Conservation (phyloP, 2,888 invertebrate genomes). For the Ceraclea dissimilis region DNA sequence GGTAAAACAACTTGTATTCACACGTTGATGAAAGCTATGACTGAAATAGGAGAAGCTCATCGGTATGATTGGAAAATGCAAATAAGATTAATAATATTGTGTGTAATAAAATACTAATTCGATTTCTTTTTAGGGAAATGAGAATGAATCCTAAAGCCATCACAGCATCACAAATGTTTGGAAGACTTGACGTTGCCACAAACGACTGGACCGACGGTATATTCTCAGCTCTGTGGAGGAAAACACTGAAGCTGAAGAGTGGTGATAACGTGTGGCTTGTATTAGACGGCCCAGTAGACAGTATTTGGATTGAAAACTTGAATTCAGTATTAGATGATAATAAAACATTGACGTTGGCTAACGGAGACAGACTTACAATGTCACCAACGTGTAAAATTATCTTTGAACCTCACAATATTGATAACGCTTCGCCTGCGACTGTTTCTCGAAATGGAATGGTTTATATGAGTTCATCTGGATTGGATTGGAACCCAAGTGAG, state of each 20-base stretch:
- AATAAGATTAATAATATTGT: too few species aligned
- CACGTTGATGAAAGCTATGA: conserved; percentile 85
- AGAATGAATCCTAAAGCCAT: conserved; percentile 98
- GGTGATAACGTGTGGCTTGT: conserved; percentile 91
- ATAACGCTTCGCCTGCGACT: conserved; percentile 95
- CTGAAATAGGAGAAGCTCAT: conserved; percentile 76
- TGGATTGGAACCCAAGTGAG: conserved; percentile 80
- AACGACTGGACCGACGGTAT: conserved; percentile 99
- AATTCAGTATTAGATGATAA: conserved; percentile 97
- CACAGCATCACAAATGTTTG: conserved; percentile 97
- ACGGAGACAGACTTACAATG: conserved; percentile 93
- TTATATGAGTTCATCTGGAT: conserved; percentile 94
- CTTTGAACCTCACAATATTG: conserved; percentile 95
- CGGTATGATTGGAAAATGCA: conserved; percentile 49
- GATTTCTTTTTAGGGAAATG: conserved; percentile 64
- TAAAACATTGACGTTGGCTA: conserved; percentile 89
- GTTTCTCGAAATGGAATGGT: conserved; percentile 92
- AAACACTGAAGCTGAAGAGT: conserved; percentile 81
- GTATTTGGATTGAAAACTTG: conserved; percentile 97
- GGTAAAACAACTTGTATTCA: conserved; percentile 90
- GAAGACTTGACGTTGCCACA: conserved; percentile 90
- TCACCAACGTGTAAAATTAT: conserved; percentile 90
- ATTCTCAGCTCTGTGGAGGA: conserved; percentile 93
- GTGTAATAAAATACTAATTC: neutral
- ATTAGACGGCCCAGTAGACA: conserved; percentile 92